Evolutionary conservation across 35 echinoderm and acorn worm genomes (phyloP).

Genomic region (Stichopus chloronotus): DNA sequence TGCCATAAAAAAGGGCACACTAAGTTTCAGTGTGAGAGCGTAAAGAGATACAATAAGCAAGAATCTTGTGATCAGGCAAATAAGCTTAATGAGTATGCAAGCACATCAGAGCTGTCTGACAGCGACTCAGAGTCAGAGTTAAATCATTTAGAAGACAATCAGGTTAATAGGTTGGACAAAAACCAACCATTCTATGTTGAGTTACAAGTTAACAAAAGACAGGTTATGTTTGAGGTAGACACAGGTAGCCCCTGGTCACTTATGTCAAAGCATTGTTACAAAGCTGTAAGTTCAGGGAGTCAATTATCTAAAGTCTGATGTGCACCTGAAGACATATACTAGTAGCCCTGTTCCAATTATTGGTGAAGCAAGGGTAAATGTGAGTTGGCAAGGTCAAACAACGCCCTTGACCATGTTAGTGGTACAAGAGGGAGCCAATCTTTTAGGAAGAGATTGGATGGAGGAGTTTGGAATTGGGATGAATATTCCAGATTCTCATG

Average conservation of each 20-base stretch:
- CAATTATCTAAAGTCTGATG: conserved; percentile 28
- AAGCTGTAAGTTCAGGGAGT: neutral
- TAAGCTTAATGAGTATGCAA: conserved; percentile 13
- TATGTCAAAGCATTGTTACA: conserved; percentile 11
- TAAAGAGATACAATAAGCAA: conserved; percentile 17
- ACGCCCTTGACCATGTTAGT: neutral
- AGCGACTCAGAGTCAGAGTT: conserved; percentile 3
- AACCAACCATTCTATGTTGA: conserved; percentile 10
- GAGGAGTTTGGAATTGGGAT: too few species aligned
- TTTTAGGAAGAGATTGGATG: too few species aligned
- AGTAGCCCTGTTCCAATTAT: conserved; percentile 22
- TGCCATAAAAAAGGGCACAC: conserved; percentile 40
- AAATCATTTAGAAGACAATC: conserved; percentile 14
- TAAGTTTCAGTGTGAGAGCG: conserved; percentile 18
- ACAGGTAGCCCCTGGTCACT: conserved; percentile 56
- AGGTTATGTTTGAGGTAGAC: conserved; percentile 33
- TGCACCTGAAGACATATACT: neutral
- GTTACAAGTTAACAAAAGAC: neutral
- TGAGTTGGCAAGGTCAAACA: neutral
- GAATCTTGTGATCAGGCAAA: neutral
- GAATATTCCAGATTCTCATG: too few species aligned
- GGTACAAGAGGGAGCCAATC: neutral
- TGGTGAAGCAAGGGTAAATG: conserved; percentile 5
- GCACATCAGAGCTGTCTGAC: neutral
- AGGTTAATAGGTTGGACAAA: conserved; percentile 12